These are phyloP conservation scores for Oxytorus armatus DNA, from an alignment of 2,888 invertebrate genomes.

Conservation along the genomic window DNA sequence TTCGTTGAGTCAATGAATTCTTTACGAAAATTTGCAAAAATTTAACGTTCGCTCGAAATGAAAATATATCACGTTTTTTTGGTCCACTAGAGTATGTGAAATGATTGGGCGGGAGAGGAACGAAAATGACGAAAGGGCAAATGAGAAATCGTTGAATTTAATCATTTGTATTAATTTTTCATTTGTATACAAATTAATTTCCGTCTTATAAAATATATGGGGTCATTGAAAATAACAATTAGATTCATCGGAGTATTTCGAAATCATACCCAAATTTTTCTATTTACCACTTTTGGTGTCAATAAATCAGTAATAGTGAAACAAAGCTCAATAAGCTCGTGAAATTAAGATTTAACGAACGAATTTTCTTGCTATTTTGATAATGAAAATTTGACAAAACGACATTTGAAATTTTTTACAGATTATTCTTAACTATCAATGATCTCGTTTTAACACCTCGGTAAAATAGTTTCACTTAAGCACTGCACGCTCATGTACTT, in stretches of 20 bases:
- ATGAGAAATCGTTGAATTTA: too few species aligned
- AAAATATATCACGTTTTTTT: background rate
- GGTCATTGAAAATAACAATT: too few species aligned
- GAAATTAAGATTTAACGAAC: too few species aligned
- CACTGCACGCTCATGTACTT: background rate
- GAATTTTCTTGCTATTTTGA: background rate
- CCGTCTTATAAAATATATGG: too few species aligned
- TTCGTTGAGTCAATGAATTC: background rate
- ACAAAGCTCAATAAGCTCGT: too few species aligned
- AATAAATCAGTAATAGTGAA: too few species aligned
- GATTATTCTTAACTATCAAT: background rate
- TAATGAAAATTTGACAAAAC: background rate
- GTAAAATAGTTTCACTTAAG: background rate
- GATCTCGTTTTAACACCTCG: background rate
- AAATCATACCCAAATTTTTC: too few species aligned
- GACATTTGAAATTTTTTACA: conserved; percentile 1
- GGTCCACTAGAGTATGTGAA: background rate
- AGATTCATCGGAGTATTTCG: too few species aligned
- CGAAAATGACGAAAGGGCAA: too few species aligned
- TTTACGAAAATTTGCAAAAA: background rate
- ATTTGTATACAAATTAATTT: background rate
- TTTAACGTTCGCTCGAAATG: background rate
- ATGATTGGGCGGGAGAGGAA: background rate
- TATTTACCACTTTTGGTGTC: too few species aligned
- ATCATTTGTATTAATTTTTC: too few species aligned